Evolutionary conservation across 2,888 invertebrate genomes (phyloP), one percentile per base, ranked within the genome.

Genomic region (Chouioia cunea): DNA sequence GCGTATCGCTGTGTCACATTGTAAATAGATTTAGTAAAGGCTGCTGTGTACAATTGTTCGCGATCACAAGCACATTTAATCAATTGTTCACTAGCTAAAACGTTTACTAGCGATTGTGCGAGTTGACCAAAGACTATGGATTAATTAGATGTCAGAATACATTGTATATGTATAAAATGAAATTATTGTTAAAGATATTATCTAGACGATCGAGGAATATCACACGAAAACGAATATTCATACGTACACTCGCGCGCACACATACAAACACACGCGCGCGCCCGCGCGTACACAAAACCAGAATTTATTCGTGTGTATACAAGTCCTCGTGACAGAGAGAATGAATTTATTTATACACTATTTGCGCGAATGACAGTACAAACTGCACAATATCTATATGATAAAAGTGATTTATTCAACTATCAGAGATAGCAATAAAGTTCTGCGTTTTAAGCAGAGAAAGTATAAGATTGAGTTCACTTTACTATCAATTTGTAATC

Each of bases 401-500:
- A 48, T 70, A 56, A 54, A 73, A 70, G 70, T 73, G 59, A 70
- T 67, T 66, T 66, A 53, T 66, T 67, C 59, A 23, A 70, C 56
- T 59, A 67, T 67, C 53, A 60, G 66, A 58, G 43, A 74, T 75
- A 75, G 77, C 72, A 76, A 76, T 75, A 75, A 74, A 74, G 73
- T 75, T 77, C 71, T 77, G 71, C 74, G 65, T 74, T 74, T 75
- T 73, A 73, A 76, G 77, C 75, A 75, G 75, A 75, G 73, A 76
- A 73, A 71, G 66, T 62, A 22, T 56, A 70, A 46, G 50, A 53
- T 56, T 54, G 53, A 62, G 63, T 73, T 54, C 44, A 70, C 54
- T 70, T 70, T 70, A 58, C 57, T 70, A 67, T 63, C 12, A 63
- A 63, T 59, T 22, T 71, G 43, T 43, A 71, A 52, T 43, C 58